Base-by-base conservation (phyloP, 2,113 vertebrate species). In the Sciurus niger region DNA sequence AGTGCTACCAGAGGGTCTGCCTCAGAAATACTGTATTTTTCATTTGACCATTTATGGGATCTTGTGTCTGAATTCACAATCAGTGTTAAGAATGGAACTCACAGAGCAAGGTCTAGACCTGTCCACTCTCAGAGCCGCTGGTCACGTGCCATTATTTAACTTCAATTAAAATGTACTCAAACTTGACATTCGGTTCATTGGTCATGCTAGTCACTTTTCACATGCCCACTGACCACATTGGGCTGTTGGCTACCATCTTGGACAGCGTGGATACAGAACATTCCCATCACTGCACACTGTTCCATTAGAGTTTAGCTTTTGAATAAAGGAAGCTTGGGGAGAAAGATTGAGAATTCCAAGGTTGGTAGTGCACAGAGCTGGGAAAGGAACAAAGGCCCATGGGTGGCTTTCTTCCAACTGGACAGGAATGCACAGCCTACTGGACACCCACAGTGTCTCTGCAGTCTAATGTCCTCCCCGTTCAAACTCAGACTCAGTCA, bases 181-280 rank as follows among this genome's bases (percentile, higher is more conserved):
- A 73, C 55, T 68, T 37, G 67, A 73, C 28, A 46, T 28, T 60
- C 6, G 40, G 1, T 30, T 77, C 48, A 46, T 90, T 28, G 25
- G 10, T n/a, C 18, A 68, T 6, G 25, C n/a, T 37, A 28, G 51
- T 37, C 37, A 25, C 3, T 6, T 18, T 58, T 58, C 55, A 20
- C 55, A 58, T 6, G 5, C 53, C 53, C 8, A n/a, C 30, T 46
- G 28, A 48, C 32, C 85, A 30, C 2, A 4, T 18, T 8, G 17
- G 46, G 14, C 30, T 68, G 1, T 34, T 28, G 28, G 30, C 24
- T 46, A 9, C 20, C 34, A 1, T 8, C 76, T 43, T 48, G 32
- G n/a, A 16, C 32, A 73, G 28, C 0, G 0, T 3, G 53, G n/a
- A 24, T 14, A 1, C 1, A 12, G 37, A 48, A 3, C 25, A 22